Conservation (phyloP, 2,113 vertebrate genomes). For the Pungitius pungitius region DNA sequence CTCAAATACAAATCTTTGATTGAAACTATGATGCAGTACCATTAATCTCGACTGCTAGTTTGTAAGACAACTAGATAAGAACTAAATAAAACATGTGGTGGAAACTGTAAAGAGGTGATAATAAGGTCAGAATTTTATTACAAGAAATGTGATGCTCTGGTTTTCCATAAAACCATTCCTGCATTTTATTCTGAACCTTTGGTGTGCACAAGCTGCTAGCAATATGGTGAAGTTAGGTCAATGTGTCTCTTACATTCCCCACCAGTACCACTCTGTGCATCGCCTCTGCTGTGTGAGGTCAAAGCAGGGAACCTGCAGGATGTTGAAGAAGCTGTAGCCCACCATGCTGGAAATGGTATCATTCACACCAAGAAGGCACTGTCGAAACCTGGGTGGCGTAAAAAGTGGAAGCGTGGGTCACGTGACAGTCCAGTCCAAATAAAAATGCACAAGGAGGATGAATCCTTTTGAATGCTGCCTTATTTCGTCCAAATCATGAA, state of each 20-base stretch:
- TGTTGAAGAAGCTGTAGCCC: conserved; percentile 87
- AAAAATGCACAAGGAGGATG: not conserved
- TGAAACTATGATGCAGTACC: not conserved
- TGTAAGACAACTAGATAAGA: not conserved
- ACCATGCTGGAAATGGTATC: conserved; percentile 86
- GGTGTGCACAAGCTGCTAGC: not conserved
- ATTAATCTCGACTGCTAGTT: not conserved
- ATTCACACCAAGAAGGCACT: conserved; percentile 82
- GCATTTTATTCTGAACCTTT: conserved; percentile 13
- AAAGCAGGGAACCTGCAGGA: conserved; percentile 88
- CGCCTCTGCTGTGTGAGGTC: conserved; percentile 77
- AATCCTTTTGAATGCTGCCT: not conserved
- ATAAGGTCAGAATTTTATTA: conserved; percentile 36
- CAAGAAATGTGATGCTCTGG: conserved; percentile 23
- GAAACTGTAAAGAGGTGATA: not conserved
- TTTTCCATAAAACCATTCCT: not conserved
- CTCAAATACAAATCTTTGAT: not conserved
- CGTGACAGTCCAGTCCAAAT: not conserved
- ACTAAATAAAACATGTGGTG: conserved; percentile 6
- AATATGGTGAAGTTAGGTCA: not conserved
- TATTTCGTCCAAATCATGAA: conserved; percentile 7
- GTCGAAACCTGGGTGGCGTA: conserved; percentile 81
- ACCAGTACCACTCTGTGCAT: conserved; percentile 80
- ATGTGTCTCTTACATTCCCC: conserved; percentile 75
- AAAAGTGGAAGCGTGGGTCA: not conserved